Evolutionary conservation across 1,140 invertebrate species (phyloP).

Genomic region (Eciton burchellii): DNA sequence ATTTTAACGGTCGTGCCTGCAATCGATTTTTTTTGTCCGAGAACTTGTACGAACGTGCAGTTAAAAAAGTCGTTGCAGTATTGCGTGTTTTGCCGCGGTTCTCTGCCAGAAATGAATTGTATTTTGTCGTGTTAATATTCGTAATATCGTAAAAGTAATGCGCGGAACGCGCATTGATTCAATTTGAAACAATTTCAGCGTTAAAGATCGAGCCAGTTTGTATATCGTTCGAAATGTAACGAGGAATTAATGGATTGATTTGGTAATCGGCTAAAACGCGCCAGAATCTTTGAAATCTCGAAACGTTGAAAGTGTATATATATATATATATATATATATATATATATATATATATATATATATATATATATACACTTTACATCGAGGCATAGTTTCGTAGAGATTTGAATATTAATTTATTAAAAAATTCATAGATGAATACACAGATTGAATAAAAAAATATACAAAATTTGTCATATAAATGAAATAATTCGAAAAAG

Average conservation of each 20-base stretch:
- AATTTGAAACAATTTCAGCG: neutral
- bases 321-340: too few relatives aligned
- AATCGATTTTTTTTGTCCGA: constrained; percentile 42
- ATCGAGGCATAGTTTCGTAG: too few relatives aligned
- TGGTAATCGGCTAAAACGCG: constrained; percentile 5
- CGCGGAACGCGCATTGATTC: too few relatives aligned
- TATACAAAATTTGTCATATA: too few relatives aligned
- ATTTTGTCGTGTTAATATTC: neutral
- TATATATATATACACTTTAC: too few relatives aligned
- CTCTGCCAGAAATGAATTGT: neutral
- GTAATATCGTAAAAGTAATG: neutral
- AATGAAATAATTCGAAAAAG: too few relatives aligned
- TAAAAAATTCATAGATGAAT: too few relatives aligned
- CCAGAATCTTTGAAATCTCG: neutral
- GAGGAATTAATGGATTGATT: constrained; percentile 32
- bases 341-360: too few relatives aligned
- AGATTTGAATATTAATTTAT: too few relatives aligned
- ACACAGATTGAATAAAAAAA: too few relatives aligned
- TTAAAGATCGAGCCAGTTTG: neutral
- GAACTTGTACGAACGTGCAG: constrained; percentile 14
- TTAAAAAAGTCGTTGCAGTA: neutral
- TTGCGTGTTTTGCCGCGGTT: constrained; percentile 4
- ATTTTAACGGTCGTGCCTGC: neutral
- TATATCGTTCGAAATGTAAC: neutral
- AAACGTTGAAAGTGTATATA: too few relatives aligned